phyloP scores from a whole-genome alignment of 1,140 invertebrate genomes.

The Sitodiplosis mosellana region DNA sequence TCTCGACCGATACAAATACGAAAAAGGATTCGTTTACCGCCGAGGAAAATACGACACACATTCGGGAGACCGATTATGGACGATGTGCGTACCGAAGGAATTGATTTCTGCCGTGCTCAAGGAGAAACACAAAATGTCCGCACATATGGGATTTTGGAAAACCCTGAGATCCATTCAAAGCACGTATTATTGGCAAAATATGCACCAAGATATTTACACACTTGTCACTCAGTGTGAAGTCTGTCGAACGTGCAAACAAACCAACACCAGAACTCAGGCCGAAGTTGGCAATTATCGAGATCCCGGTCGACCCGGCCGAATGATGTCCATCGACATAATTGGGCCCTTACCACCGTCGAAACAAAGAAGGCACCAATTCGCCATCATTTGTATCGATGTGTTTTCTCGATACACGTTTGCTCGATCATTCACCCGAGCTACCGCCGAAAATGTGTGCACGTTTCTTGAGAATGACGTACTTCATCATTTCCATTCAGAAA shows the following conservation, averaged over 20 bases:
- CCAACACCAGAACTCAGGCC: no score
- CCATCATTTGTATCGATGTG: slow-evolving; percentile 5
- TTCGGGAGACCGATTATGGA: no score
- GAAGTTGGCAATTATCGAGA: not conserved
- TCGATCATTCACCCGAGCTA: slow-evolving; percentile 4
- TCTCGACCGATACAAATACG: slow-evolving; percentile 5
- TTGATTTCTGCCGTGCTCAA: no score
- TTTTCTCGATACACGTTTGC: slow-evolving; percentile 6
- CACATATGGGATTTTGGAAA: no score
- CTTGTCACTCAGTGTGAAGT: no score
- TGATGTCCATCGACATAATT: slow-evolving; percentile 2
- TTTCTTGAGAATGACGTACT: slow-evolving; percentile 6
- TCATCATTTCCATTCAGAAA: slow-evolving; percentile 8
- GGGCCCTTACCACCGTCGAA: slow-evolving; percentile 4
- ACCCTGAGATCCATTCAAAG: no score
- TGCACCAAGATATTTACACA: no score
- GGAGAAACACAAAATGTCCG: no score
- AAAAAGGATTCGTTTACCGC: not conserved
- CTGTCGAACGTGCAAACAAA: not conserved
- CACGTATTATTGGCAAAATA: no score
- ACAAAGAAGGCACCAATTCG: not conserved
- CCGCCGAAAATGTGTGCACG: not conserved
- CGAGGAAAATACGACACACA: no score
- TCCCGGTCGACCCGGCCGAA: slow-evolving; percentile 3
- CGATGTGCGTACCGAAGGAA: no score